Evolutionary conservation across 2,888 invertebrate genomes (phyloP), one percentile per base, ranked within the genome.

Genomic region (Melanotus villosus): DNA sequence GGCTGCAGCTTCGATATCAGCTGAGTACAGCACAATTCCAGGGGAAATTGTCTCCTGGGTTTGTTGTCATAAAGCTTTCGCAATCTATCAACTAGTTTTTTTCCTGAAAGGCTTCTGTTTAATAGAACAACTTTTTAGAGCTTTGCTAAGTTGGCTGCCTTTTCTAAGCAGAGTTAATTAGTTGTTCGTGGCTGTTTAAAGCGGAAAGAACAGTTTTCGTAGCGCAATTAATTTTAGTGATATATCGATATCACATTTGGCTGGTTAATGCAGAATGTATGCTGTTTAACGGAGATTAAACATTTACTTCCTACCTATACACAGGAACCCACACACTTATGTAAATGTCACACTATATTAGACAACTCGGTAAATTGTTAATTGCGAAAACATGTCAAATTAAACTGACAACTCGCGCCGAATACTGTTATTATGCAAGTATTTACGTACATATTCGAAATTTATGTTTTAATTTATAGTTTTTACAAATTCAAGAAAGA

Each of bases 301-400:
- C 30, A 21, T 10, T 21, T 50, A 16, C 16, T 14, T 21, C 26
- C 50, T 50, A 16, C 10, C 19, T 52, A 23, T 52, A 19, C 32
- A 18, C 32, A 16, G 2, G 10, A 14, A 52, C 26, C 52, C 26
- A 32, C 23, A 30, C 18, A 32, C 52, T 52, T n/a, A 52, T 52
- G 52, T 32, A 52, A 52, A 52, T 52, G 23, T 52, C 32, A 32
- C 30, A 30, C 47, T 12, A 7, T 5, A 18, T 9, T 16, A 52
- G 18, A 14, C 7, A 52, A 6, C 9, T 52, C 30, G 14, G 30
- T 30, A 30, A 52, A 52, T 34, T 32, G 52, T 18, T 52, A 52
- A 52, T 52, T 52, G 52, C 52, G 32, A 52, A 52, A 52, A 14
- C 52, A 32, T 52, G 52, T 52, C 18, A 32, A 52, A 23, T 52